These are phyloP conservation scores for Zaprionus africanus DNA, from an alignment of 1,140 invertebrate genomes.

Conservation along the genomic window DNA sequence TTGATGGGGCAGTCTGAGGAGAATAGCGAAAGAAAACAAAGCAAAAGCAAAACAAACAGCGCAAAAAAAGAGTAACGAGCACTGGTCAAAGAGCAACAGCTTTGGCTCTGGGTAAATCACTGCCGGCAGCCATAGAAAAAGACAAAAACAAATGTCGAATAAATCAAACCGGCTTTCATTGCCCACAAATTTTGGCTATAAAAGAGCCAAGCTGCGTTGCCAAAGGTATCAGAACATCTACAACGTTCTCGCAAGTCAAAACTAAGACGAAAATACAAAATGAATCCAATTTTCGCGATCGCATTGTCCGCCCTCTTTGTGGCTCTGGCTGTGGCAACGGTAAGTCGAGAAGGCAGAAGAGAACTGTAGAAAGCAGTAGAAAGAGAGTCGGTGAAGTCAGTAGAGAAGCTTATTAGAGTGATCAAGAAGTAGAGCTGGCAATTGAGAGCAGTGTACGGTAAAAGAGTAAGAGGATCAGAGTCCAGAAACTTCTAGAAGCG, in stretches of 20 bases:
- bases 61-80: conserved; percentile 15
- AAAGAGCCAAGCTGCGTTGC: conserved; percentile 31
- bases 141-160: conserved; percentile 15
- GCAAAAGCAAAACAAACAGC: conserved; percentile 8
- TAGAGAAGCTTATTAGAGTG: no score
- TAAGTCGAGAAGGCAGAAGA: conserved; percentile 38
- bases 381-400: background rate
- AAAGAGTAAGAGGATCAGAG: no score
- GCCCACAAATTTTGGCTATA: conserved; percentile 43
- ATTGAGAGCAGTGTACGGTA: no score
- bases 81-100: conserved; percentile 49
- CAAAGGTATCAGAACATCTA: conserved; percentile 57
- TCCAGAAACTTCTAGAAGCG: no score
- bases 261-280: conserved; percentile 46
- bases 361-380: background rate
- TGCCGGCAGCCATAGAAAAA: conserved; percentile 46
- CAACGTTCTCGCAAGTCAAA: conserved; percentile 61
- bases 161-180: conserved; percentile 64
- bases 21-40: conserved; percentile 24
- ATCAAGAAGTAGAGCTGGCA: no score
- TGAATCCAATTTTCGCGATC: conserved; percentile 69
- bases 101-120: conserved; percentile 60
- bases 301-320: conserved; percentile 60
- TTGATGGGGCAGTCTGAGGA: conserved; percentile 29
- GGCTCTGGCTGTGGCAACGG: conserved; percentile 58